Percentiles rank a stretch among this genome's conserved stretches.
Evolutionary conservation across 2,113 vertebrate species (phyloP).

Genomic region (Bombycilla garrulus): DNA sequence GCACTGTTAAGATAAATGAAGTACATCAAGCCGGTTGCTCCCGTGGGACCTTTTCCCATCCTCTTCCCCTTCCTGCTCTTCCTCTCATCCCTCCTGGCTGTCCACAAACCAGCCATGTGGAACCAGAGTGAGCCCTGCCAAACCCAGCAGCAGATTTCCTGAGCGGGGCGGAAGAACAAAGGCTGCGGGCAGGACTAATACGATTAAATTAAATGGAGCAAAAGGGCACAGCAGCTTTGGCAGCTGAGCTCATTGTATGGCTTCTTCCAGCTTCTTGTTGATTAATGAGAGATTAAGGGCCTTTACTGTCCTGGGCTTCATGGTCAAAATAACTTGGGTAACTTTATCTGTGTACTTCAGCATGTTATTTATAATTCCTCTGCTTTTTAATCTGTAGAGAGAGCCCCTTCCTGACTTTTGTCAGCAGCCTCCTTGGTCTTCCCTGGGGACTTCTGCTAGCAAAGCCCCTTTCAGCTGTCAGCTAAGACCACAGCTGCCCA

Average conservation of each 20-base stretch:
- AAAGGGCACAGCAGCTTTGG: slow-evolving; percentile 5
- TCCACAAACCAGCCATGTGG: background rate
- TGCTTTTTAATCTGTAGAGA: background rate
- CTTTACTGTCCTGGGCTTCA: background rate
- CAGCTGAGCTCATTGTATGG: background rate
- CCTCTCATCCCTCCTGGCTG: background rate
- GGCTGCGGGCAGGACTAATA: background rate
- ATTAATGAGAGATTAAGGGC: slow-evolving; percentile 4
- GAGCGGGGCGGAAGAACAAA: background rate
- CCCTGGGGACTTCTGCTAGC: background rate
- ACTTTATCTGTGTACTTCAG: background rate
- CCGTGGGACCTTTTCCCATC: background rate
- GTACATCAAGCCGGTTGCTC: background rate
- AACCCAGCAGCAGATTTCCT: slow-evolving; percentile 51
- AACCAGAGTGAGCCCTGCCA: background rate
- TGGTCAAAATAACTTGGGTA: background rate
- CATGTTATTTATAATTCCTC: background rate
- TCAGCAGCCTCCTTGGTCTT: background rate
- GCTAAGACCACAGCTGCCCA: background rate
- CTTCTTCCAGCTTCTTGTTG: background rate
- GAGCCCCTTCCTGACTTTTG: background rate
- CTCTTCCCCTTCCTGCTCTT: slow-evolving; percentile 11
- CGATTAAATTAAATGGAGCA: slow-evolving; percentile 43
- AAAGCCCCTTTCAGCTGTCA: background rate
- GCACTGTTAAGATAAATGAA: background rate